Percentiles rank a stretch among this genome's conserved stretches.
phyloP scores from a whole-genome alignment of 2,888 invertebrate species.

The Theretra japonica region DNA sequence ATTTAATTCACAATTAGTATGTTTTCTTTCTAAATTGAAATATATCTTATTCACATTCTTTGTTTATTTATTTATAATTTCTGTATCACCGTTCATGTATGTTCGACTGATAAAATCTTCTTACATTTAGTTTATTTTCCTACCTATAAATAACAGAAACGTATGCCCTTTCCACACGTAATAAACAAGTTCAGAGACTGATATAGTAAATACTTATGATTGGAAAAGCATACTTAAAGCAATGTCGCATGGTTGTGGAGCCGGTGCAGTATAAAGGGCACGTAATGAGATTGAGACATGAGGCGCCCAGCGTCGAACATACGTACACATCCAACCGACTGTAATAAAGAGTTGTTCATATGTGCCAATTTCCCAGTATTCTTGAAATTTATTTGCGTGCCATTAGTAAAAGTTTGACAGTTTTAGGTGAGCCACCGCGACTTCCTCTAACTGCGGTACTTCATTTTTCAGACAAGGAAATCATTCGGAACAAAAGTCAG shows the following conservation, averaged over 20 bases:
- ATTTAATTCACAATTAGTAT: too few relatives aligned
- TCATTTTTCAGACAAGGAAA: constrained; percentile 70
- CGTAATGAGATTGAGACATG: neutral
- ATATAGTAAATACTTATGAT: neutral
- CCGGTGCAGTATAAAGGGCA: neutral
- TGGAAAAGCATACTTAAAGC: neutral
- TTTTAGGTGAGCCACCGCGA: neutral
- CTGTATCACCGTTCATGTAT: too few relatives aligned
- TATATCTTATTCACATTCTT: too few relatives aligned
- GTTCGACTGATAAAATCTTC: too few relatives aligned
- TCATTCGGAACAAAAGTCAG: constrained; percentile 79
- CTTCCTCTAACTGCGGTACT: constrained; percentile 35
- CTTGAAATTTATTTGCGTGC: neutral
- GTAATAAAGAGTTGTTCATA: neutral
- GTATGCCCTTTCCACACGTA: too few relatives aligned
- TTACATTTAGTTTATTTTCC: too few relatives aligned
- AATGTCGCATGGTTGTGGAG: neutral
- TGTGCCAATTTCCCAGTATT: constrained; percentile 11
- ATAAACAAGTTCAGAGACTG: too few relatives aligned
- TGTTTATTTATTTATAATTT: too few relatives aligned
- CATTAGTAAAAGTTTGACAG: constrained; percentile 11
- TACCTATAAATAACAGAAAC: too few relatives aligned
- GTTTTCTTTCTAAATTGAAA: too few relatives aligned
- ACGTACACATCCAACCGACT: too few relatives aligned
- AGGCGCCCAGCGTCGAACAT: neutral